Percentiles rank a stretch among this genome's conserved stretches.
phyloP scores from a whole-genome alignment of 2,888 invertebrate species.

The Oligia fasciuncula region DNA sequence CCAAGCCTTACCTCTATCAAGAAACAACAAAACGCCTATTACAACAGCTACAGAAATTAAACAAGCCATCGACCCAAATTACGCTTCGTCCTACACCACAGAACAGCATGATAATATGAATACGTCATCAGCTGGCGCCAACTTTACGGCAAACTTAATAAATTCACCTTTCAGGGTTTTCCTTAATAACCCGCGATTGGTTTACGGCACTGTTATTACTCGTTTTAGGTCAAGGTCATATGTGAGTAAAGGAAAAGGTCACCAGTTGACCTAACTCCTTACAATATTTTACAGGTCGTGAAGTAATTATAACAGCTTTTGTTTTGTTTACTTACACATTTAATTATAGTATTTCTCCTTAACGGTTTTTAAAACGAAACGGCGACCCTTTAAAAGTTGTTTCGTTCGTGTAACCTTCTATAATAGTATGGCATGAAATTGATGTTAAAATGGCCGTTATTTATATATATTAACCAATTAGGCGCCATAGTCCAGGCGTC shows the following conservation, averaged over 20 bases:
- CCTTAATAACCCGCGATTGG: conserved; percentile 33
- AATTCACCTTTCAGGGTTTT: conserved; percentile 35
- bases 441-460: neutral
- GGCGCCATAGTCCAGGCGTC: neutral
- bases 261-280: conserved; percentile 25
- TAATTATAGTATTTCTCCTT: neutral
- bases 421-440: neutral
- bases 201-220: conserved; percentile 25
- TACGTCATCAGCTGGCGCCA: conserved; percentile 54
- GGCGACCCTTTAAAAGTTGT: neutral
- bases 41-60: conserved; percentile 11
- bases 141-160: conserved; percentile 22
- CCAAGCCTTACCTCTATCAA: neutral
- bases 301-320: conserved; percentile 1
- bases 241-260: conserved; percentile 35
- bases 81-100: conserved; percentile 45
- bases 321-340: neutral
- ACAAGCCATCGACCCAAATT: conserved; percentile 38
- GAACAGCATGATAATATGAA: conserved; percentile 24
- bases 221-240: conserved; percentile 52
- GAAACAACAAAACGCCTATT: conserved; percentile 12
- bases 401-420: neutral
- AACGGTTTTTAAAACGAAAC: neutral
- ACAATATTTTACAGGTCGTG: conserved; percentile 17
- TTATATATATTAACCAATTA: neutral